These are phyloP conservation scores for Cistogaster globosa DNA, from an alignment of 2,888 invertebrate genomes.

Conservation along the genomic window DNA sequence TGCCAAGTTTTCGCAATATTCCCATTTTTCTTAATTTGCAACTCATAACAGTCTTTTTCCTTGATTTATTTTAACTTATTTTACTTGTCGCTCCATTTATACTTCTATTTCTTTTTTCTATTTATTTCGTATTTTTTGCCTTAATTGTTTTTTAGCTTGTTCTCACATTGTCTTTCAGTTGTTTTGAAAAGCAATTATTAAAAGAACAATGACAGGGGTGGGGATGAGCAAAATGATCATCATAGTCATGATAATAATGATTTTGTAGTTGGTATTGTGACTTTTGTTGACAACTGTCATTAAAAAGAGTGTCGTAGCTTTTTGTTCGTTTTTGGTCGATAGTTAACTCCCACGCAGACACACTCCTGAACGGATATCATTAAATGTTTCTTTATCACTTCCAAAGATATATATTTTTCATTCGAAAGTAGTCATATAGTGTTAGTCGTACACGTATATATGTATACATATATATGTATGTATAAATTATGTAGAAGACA, in stretches of 20 bases:
- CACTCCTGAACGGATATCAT: not conserved
- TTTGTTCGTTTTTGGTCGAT: not conserved
- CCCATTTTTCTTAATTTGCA: conserved; percentile 46
- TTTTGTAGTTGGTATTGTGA: conserved; percentile 26
- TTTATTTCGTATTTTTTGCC: not conserved
- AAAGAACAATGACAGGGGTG: conserved; percentile 8
- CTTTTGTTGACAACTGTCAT: conserved; percentile 62
- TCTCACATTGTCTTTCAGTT: conserved; percentile 18
- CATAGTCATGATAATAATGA: conserved; percentile 15
- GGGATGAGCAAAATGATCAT: conserved; percentile 23
- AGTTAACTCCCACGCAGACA: conserved; percentile 18
- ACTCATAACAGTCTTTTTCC: conserved; percentile 20
- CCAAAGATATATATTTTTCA: no score
- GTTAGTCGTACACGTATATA: not conserved
- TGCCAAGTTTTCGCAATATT: not conserved
- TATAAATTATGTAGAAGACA: no score
- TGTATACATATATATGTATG: not conserved
- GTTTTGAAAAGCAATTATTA: conserved; percentile 1
- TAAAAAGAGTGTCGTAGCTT: conserved; percentile 26
- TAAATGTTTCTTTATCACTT: conserved; percentile 7
- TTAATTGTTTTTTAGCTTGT: not conserved
- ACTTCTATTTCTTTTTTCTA: not conserved
- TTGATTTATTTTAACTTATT: conserved; percentile 34
- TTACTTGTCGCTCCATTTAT: conserved; percentile 1
- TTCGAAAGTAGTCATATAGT: not conserved